phyloP scores from a whole-genome alignment of 2,888 invertebrate genomes.

The Drosophila falleni region DNA sequence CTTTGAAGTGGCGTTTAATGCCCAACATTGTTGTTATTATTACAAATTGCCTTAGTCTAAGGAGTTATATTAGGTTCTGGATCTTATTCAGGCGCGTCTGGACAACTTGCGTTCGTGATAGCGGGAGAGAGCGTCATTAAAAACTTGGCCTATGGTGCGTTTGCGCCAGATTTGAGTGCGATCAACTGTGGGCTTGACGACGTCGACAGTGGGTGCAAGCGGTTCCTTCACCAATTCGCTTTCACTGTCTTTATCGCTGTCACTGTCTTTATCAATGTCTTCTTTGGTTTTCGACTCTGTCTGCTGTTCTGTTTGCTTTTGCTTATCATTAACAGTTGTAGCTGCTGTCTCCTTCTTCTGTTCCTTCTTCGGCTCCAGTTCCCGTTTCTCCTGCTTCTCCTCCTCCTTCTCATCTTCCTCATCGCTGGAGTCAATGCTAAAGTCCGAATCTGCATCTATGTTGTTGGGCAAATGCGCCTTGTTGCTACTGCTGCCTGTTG shows the following conservation, averaged over 20 bases:
- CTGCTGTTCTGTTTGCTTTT: background rate
- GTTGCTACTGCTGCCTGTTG: slow-evolving; percentile 1
- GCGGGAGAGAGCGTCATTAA: slow-evolving; percentile 91
- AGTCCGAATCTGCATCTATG: slow-evolving; percentile 91
- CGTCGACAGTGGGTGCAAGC: slow-evolving; percentile 19
- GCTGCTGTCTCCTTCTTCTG: background rate
- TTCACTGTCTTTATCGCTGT: background rate
- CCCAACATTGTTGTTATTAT: background rate
- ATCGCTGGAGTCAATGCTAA: slow-evolving; percentile 87
- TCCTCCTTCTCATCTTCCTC: slow-evolving; percentile 64
- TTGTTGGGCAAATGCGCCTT: slow-evolving; percentile 87
- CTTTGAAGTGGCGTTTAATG: slow-evolving; percentile 19
- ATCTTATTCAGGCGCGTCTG: slow-evolving; percentile 30
- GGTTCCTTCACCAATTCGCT: background rate
- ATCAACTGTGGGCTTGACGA: slow-evolving; percentile 44
- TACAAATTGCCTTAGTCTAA: slow-evolving; percentile 15
- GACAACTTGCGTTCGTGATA: slow-evolving; percentile 91
- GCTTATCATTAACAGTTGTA: background rate
- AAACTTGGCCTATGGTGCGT: slow-evolving; percentile 91
- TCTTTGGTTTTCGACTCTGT: background rate
- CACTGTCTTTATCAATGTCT: background rate
- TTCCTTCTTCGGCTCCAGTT: background rate
- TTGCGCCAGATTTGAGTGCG: slow-evolving; percentile 90
- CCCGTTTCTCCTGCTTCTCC: background rate
- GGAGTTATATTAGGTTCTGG: background rate